These are phyloP conservation scores for Nasonovia ribisnigri DNA, from an alignment of 2,888 invertebrate genomes.

Conservation along the genomic window DNA sequence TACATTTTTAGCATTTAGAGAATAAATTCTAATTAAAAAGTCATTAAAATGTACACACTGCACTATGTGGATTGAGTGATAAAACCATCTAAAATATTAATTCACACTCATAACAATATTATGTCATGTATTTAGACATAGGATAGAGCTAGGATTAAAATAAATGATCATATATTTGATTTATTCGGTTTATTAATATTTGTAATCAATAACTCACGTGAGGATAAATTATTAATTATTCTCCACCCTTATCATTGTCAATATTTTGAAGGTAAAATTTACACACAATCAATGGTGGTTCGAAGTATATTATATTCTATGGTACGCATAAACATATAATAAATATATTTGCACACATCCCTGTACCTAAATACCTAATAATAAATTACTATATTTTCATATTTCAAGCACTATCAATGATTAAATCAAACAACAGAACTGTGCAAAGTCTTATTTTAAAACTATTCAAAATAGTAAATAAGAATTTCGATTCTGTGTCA, in stretches of 20 bases:
- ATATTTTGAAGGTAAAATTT: background rate
- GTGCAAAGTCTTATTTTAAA: background rate
- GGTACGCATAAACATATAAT: background rate
- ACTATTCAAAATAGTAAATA: fast-evolving
- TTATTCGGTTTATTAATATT: background rate
- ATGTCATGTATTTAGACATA: background rate
- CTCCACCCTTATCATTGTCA: background rate
- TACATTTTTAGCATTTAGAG: background rate
- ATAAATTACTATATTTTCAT: background rate
- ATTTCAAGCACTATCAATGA: background rate
- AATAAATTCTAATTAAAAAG: background rate
- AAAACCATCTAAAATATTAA: background rate
- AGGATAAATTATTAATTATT: background rate
- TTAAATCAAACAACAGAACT: background rate
- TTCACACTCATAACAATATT: background rate
- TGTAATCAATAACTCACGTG: background rate
- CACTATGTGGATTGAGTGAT: background rate
- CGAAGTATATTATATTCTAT: background rate
- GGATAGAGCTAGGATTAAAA: background rate
- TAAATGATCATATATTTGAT: background rate
- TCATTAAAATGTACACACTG: too few relatives aligned
- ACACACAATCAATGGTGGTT: background rate
- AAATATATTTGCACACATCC: background rate
- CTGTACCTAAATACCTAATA: too few relatives aligned
- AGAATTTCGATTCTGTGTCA: background rate